Conservation (phyloP, 2,888 invertebrate genomes). For the Noctua pronuba region DNA sequence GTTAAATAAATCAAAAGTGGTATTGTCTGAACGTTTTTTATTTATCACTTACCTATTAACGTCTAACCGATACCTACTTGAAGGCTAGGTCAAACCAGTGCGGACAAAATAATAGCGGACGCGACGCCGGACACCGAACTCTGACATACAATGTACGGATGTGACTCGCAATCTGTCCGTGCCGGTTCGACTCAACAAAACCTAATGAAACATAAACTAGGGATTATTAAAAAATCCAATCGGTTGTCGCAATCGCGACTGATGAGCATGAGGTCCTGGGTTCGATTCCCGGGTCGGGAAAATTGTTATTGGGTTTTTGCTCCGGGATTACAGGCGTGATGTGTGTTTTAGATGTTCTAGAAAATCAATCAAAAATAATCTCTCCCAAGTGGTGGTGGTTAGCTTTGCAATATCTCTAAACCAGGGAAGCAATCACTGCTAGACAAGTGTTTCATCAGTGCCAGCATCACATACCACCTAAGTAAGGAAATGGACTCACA, state of each 20-base stretch:
- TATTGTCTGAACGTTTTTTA: constrained; percentile 52
- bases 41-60: constrained; percentile 7
- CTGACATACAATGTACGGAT: background rate
- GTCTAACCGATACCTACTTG: background rate
- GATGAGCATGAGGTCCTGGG: no score
- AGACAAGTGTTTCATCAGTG: background rate
- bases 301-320: no score
- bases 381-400: background rate
- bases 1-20: constrained; percentile 69
- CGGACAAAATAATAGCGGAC: background rate
- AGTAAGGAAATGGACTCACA: background rate
- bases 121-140: background rate
- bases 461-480: background rate
- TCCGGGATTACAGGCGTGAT: no score
- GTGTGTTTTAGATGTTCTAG: no score
- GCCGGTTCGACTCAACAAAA: background rate
- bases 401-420: background rate
- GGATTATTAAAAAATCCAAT: no score
- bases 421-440: background rate
- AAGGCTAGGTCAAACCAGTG: background rate
- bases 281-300: no score
- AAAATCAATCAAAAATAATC: no score
- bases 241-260: no score
- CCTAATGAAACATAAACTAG: background rate
- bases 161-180: background rate